Base-by-base conservation (phyloP, 1,140 invertebrate species). In the Cyclina sinensis region DNA sequence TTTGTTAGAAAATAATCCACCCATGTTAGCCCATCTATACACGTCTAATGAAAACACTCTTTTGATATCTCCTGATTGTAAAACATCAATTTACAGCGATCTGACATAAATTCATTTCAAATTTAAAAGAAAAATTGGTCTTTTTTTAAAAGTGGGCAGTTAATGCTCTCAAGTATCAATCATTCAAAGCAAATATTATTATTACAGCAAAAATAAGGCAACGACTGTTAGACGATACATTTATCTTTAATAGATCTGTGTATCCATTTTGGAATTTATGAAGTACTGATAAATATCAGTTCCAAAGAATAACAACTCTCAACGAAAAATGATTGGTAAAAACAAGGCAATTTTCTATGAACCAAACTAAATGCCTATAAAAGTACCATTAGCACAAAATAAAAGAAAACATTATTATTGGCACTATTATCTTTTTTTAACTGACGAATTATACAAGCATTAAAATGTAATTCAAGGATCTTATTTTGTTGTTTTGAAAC, bases 101-200 rank as follows among this genome's bases (percentile, higher is more conserved):
- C 74, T 35, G 35, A 78, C 46, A 78, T 57, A 51, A 78, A 78
- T 78, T 54, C 43, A 27, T 32, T 78, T 54, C 16, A 35, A 78
- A 78, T 30, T 78, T 48, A 18, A 78, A 54, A 48, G 37, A 11
- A 30, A 54, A 51, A 78, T 32, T 51, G 1, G 39, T 30, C 16
- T 9, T 51, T 30, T 51, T 51, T 48, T 51, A 78, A 54, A 78
- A 78, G 46, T 54, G 74, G 74, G 74, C 74, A 78, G 74, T 54
- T 78, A 78, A 78, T 48, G 54, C 11, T 2, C 35, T 37, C 24
- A 32, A 78, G 46, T 54, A 48, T 51, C 30, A 30, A 78, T 78
- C 35, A 78, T 78, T 48, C 35, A 27, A 54, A 35, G 74, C 37
- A 54, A 78, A 78, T 51, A 78, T 78, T 51, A 54, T 51, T 30